phyloP scores from a whole-genome alignment of 35 echinoderm and acorn worm species.

The Heliocidaris tuberculata region DNA sequence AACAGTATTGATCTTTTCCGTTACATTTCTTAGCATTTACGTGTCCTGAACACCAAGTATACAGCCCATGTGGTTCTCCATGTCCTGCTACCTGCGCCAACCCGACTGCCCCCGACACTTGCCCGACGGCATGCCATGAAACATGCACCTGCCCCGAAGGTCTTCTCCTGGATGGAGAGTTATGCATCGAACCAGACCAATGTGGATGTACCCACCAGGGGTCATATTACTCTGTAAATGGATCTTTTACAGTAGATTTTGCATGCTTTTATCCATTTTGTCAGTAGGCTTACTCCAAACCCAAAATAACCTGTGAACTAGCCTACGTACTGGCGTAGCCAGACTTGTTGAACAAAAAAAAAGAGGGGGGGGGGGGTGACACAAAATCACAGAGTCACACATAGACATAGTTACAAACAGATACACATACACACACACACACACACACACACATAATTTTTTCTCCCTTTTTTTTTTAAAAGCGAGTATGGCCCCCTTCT shows the following conservation, averaged over 20 bases:
- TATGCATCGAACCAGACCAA: slow-evolving; percentile 52
- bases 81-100: slow-evolving; percentile 52
- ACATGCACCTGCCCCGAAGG: slow-evolving; percentile 24
- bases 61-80: slow-evolving; percentile 64
- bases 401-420: too few relatives aligned
- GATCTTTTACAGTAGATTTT: neutral
- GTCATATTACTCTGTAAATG: neutral
- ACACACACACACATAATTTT: too few relatives aligned
- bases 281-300: too few relatives aligned
- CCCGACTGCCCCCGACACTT: neutral
- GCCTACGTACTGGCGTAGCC: too few relatives aligned
- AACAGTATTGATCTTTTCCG: neutral
- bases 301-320: too few relatives aligned
- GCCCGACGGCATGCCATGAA: neutral
- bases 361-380: too few relatives aligned
- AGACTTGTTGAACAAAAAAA: too few relatives aligned
- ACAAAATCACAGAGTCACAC: too few relatives aligned
- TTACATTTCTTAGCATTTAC: slow-evolving; percentile 46
- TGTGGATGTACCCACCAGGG: slow-evolving; percentile 67
- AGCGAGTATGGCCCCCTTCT: too few relatives aligned
- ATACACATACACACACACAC: too few relatives aligned
- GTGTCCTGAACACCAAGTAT: slow-evolving; percentile 59
- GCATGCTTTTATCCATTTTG: too few relatives aligned
- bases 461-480: too few relatives aligned
- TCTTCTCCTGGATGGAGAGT: slow-evolving; percentile 59